phyloP scores from a whole-genome alignment of 2,113 vertebrate species.

The Catharus fuscescens region DNA sequence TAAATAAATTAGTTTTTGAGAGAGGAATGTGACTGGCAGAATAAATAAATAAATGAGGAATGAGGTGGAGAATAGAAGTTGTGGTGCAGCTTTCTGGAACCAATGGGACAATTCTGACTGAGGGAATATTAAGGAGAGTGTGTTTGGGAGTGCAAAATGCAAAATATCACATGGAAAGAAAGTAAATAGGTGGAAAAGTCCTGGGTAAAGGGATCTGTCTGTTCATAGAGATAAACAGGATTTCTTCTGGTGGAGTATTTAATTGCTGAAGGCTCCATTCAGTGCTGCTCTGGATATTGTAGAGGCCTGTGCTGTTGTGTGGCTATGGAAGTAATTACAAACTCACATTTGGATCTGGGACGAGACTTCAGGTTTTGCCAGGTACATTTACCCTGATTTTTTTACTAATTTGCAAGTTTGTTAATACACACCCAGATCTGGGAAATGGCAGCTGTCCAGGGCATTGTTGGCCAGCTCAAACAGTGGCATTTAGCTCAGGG shows the following conservation, averaged over 20 bases:
- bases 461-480: not conserved
- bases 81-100: not conserved
- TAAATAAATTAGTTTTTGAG: not conserved
- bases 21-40: not conserved
- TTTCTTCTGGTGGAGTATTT: not conserved
- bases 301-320: constrained; percentile 57
- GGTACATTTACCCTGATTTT: constrained; percentile 30
- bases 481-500: not conserved
- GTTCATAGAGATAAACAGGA: not conserved
- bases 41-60: not conserved
- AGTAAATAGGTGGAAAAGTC: not conserved
- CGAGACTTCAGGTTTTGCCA: constrained; percentile 32
- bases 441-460: not conserved
- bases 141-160: not conserved
- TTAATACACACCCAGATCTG: not conserved
- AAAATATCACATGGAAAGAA: not conserved
- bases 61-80: not conserved
- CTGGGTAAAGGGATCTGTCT: not conserved
- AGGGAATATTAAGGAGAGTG: not conserved
- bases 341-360: constrained; percentile 60
- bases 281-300: constrained; percentile 29
- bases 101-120: not conserved
- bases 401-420: not conserved
- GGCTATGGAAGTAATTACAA: not conserved
- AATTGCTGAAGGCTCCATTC: not conserved